A percentile compares a stretch with the other conserved stretches of the same genome.
Conservation (phyloP, 2,113 vertebrate species). For the Neopipo cinnamomea region DNA sequence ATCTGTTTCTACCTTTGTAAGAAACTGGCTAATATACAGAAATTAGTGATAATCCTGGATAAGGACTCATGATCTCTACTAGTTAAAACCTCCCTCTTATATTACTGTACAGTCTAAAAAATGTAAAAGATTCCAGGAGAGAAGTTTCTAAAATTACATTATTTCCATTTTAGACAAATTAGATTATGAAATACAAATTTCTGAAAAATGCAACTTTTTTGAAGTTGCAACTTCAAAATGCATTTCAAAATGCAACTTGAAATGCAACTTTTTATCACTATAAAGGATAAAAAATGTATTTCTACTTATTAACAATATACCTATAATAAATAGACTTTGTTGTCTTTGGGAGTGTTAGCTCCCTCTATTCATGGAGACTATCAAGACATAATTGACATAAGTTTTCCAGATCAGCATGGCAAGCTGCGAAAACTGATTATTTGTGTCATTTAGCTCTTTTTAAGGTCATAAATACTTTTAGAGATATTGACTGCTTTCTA, state of each 20-base stretch:
- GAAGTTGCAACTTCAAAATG: too few species aligned
- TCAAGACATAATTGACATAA: background rate
- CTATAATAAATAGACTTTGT: background rate
- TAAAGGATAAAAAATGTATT: background rate
- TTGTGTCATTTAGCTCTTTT: background rate
- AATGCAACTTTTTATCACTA: background rate
- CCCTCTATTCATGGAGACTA: background rate
- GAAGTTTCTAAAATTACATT: background rate
- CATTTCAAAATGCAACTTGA: too few species aligned
- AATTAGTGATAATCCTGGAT: background rate
- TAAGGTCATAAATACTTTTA: background rate
- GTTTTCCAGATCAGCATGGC: background rate
- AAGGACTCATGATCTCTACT: background rate
- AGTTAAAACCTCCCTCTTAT: background rate
- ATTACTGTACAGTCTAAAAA: background rate
- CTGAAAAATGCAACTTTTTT: background rate
- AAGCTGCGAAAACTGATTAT: background rate
- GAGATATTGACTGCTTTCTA: background rate
- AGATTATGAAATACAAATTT: background rate
- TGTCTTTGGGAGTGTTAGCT: background rate
- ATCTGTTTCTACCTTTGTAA: background rate
- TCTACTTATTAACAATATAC: background rate
- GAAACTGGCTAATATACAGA: background rate
- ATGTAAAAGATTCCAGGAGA: background rate
- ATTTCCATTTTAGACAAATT: background rate